These are phyloP conservation scores for Lingula anatina DNA, from an alignment of 2,888 invertebrate species.

Conservation along the genomic window DNA sequence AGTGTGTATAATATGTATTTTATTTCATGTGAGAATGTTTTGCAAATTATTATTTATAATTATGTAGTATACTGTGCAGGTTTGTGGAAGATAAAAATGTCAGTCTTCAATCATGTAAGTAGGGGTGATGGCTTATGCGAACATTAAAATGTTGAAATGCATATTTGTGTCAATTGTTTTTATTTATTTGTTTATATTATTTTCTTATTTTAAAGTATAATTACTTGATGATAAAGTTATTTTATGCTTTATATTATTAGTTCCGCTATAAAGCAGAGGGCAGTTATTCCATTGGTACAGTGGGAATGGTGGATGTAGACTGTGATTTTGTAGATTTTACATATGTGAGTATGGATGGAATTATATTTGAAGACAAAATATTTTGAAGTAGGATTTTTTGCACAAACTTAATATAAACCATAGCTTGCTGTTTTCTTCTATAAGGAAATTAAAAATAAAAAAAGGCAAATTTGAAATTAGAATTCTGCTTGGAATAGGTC, in stretches of 20 bases:
- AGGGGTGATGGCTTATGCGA: too few species aligned
- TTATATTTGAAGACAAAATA: constrained; percentile 1
- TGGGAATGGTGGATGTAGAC: constrained; percentile 93
- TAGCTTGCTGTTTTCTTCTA: background rate
- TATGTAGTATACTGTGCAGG: too few species aligned
- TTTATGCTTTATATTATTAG: constrained; percentile 33
- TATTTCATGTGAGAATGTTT: too few species aligned
- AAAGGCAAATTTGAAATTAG: too few species aligned
- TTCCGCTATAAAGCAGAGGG: constrained; percentile 91
- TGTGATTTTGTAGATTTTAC: constrained; percentile 98
- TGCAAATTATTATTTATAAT: too few species aligned
- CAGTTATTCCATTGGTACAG: constrained; percentile 90
- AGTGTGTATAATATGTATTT: too few species aligned
- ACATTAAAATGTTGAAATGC: background rate
- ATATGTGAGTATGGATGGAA: constrained; percentile 63
- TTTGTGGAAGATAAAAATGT: too few species aligned
- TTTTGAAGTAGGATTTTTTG: background rate
- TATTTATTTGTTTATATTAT: background rate
- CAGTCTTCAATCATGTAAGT: too few species aligned
- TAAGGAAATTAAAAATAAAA: background rate
- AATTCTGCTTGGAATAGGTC: too few species aligned
- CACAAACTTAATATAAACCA: background rate
- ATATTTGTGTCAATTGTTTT: background rate
- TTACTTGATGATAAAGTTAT: too few species aligned
- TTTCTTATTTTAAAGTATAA: constrained; percentile 1